Conservation (phyloP, 2,888 invertebrate species). For the Trachelus iudaicus region DNA sequence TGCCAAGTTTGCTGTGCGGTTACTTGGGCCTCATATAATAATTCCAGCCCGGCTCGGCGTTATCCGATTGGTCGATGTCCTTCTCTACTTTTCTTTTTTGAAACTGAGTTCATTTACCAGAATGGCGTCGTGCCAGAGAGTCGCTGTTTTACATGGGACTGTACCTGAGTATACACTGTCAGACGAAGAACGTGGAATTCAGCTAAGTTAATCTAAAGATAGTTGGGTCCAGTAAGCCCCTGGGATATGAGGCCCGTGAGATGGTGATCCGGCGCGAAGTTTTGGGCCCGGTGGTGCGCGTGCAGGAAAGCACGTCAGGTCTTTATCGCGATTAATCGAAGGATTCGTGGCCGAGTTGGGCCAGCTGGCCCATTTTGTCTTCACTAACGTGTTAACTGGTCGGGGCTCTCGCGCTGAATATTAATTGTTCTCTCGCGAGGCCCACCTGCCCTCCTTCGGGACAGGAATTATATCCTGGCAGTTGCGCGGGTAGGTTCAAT, state of each 20-base stretch:
- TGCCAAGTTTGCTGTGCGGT: neutral
- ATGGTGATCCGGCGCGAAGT: neutral
- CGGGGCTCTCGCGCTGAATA: conserved; percentile 41
- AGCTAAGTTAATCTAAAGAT: neutral
- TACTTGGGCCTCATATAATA: neutral
- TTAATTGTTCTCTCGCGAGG: conserved; percentile 52
- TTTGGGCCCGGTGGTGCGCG: neutral
- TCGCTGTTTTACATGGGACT: neutral
- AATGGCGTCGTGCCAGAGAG: neutral
- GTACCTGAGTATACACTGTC: neutral
- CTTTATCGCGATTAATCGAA: neutral
- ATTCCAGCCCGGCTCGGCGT: neutral
- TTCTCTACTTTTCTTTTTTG: neutral
- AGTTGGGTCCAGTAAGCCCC: neutral
- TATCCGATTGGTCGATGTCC: neutral
- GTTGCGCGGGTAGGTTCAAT: neutral
- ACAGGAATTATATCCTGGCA: conserved; percentile 10
- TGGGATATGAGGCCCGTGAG: neutral
- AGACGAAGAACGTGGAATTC: neutral
- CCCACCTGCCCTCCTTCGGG: conserved; percentile 45
- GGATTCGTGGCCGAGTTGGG: neutral
- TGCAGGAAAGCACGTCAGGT: neutral
- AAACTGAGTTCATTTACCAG: neutral
- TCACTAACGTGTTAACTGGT: conserved; percentile 51
- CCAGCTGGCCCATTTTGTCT: neutral